A percentile compares a stretch with the other conserved stretches of the same genome.
These are phyloP conservation scores for Drosophila watanabei DNA, from an alignment of 1,140 invertebrate genomes.

Conservation along the genomic window DNA sequence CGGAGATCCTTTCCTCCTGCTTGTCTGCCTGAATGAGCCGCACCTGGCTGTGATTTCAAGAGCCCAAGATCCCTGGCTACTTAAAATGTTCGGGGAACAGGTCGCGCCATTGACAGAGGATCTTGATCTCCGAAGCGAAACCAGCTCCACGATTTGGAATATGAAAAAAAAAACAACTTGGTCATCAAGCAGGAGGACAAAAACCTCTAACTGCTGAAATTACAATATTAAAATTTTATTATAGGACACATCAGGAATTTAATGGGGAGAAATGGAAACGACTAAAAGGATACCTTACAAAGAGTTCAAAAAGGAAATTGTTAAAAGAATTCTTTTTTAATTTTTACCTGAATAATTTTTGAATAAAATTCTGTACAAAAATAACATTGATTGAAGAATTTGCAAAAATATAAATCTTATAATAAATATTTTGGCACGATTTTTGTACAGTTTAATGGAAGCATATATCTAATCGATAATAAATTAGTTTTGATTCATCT, in stretches of 20 bases:
- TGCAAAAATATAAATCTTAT: too few species aligned
- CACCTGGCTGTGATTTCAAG: constrained; percentile 69
- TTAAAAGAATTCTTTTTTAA: background rate
- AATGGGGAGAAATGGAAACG: background rate
- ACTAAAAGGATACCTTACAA: background rate
- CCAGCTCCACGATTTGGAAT: constrained; percentile 24
- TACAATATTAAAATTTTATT: constrained; percentile 67
- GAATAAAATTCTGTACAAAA: too few species aligned
- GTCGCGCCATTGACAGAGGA: constrained; percentile 37
- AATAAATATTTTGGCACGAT: too few species aligned
- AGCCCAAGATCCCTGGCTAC: constrained; percentile 38
- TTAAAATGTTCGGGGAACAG: constrained; percentile 56
- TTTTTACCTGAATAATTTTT: too few species aligned
- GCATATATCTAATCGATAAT: too few species aligned
- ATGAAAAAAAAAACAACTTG: background rate
- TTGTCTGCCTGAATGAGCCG: background rate
- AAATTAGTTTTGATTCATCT: too few species aligned
- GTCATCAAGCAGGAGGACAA: constrained; percentile 12
- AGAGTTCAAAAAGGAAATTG: too few species aligned
- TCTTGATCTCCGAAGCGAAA: constrained; percentile 7
- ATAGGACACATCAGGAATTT: constrained; percentile 8
- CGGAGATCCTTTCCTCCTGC: constrained; percentile 49
- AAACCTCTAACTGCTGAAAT: constrained; percentile 55
- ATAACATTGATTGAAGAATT: too few species aligned
- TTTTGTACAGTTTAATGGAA: too few species aligned